Evolutionary conservation across 2,888 invertebrate genomes (phyloP).

Genomic region (Andrena flavipes): DNA sequence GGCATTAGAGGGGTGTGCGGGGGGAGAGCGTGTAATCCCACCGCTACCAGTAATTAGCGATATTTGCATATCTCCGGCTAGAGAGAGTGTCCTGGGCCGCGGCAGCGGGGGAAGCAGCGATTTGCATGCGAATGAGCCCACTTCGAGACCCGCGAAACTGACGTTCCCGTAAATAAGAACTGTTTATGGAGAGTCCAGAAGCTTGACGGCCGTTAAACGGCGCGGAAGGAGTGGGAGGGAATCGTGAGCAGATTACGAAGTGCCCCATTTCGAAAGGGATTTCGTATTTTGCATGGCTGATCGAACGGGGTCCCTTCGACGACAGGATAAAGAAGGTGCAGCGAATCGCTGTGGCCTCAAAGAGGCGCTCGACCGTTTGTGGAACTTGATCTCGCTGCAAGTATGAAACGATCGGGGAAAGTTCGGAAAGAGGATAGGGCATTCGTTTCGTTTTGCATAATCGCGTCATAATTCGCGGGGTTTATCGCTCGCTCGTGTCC

Average conservation of each 20-base stretch:
- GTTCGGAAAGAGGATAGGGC: slow-evolving; percentile 18
- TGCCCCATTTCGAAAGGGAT: slow-evolving; percentile 12
- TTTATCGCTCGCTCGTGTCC: slow-evolving; percentile 77
- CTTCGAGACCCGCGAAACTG: slow-evolving; percentile 74
- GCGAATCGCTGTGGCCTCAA: too few relatives aligned
- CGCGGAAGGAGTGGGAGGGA: not conserved
- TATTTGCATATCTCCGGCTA: slow-evolving; percentile 82
- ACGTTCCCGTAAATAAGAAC: slow-evolving; percentile 79
- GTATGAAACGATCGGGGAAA: slow-evolving; percentile 22
- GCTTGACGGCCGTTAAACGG: slow-evolving; percentile 4
- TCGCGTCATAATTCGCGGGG: slow-evolving; percentile 75
- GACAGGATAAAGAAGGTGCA: not conserved
- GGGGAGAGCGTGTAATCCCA: slow-evolving; percentile 77
- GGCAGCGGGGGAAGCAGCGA: slow-evolving; percentile 67
- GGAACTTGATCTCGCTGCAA: not conserved
- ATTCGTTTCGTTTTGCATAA: slow-evolving; percentile 73
- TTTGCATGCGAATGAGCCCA: slow-evolving; percentile 82
- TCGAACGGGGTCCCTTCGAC: not conserved
- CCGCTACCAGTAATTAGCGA: slow-evolving; percentile 82
- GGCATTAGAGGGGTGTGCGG: slow-evolving; percentile 32
- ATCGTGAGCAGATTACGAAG: slow-evolving; percentile 46
- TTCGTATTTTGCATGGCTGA: not conserved
- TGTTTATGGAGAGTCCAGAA: slow-evolving; percentile 74
- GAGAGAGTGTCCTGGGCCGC: slow-evolving; percentile 59
- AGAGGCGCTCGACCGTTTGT: too few relatives aligned